phyloP scores from a whole-genome alignment of 2,888 invertebrate genomes.

The Macrophya alboannulata region DNA sequence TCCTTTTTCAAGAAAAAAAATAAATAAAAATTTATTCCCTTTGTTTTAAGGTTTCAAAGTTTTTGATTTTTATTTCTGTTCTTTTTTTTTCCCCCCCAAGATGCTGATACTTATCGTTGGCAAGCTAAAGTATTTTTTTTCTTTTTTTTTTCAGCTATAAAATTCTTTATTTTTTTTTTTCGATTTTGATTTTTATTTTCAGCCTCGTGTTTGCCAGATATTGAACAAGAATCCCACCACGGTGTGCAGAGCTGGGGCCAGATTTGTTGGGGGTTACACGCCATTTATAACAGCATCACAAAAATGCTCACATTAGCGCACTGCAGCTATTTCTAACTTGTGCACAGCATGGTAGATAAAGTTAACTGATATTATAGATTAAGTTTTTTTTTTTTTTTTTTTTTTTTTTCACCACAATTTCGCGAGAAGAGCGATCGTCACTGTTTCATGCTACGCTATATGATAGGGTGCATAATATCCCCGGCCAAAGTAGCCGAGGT shows the following conservation, averaged over 20 bases:
- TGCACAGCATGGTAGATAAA: slow-evolving; percentile 55
- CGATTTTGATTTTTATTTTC: not conserved
- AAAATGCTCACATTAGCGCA: slow-evolving; percentile 64
- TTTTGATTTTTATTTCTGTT: not conserved
- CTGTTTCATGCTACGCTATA: not conserved
- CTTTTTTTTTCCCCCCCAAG: too few relatives aligned
- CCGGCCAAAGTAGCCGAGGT: slow-evolving; percentile 16
- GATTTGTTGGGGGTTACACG: slow-evolving; percentile 63
- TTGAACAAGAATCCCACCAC: slow-evolving; percentile 62
- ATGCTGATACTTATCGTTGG: not conserved
- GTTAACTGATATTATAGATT: slow-evolving; percentile 3
- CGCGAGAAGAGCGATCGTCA: not conserved
- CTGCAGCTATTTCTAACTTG: slow-evolving; percentile 76
- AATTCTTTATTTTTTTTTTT: not conserved
- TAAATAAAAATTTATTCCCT: not conserved
- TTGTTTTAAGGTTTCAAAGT: not conserved
- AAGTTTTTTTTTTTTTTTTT: not conserved
- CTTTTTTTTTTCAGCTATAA: not conserved
- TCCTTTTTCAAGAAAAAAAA: not conserved
- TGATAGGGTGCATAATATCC: not conserved
- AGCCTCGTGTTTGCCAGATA: slow-evolving; percentile 59
- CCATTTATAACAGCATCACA: slow-evolving; percentile 59
- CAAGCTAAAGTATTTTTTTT: not conserved
- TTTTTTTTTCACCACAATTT: not conserved
- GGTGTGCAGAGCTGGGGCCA: slow-evolving; percentile 69